A percentile compares a stretch with the other conserved stretches of the same genome.
phyloP scores from a whole-genome alignment of 2,113 vertebrate species.

The Xenus cinereus region DNA sequence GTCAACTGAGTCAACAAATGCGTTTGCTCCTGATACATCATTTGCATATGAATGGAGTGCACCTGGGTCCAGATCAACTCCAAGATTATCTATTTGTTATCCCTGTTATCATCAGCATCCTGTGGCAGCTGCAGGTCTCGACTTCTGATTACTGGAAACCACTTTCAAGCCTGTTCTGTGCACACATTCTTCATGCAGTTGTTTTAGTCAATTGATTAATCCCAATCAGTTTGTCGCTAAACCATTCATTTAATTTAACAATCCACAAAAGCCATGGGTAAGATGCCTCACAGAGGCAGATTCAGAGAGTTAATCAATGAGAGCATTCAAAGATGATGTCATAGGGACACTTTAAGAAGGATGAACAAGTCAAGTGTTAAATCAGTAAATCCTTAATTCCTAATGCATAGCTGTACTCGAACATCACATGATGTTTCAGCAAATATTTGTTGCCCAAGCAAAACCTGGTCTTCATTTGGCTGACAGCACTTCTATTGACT shows the following conservation, averaged over 20 bases:
- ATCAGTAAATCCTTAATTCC: conserved; percentile 40
- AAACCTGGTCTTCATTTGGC: background rate
- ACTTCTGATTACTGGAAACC: background rate
- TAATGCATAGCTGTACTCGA: background rate
- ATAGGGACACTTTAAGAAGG: conserved; percentile 36
- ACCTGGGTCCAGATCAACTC: background rate
- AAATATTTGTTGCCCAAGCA: background rate
- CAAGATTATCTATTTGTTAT: background rate
- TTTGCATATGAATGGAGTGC: background rate
- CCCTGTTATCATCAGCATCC: background rate
- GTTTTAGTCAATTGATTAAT: conserved; percentile 8
- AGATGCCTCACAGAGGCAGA: background rate
- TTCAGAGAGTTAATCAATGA: conserved; percentile 15
- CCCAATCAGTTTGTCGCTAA: conserved; percentile 2
- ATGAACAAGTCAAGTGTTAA: conserved; percentile 55
- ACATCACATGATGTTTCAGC: background rate
- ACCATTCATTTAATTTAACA: conserved; percentile 47
- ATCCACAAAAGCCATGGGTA: background rate
- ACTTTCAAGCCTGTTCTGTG: background rate
- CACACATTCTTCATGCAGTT: background rate
- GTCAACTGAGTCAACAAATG: background rate
- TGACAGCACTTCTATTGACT: background rate
- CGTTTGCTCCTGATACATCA: background rate
- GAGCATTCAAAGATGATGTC: conserved; percentile 37
- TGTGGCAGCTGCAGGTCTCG: background rate